Percentiles rank a stretch among this genome's conserved stretches.
Evolutionary conservation across 2,797 vertebrate genomes (phyloP).

Genomic region (Coranthus polyacanthus): DNA sequence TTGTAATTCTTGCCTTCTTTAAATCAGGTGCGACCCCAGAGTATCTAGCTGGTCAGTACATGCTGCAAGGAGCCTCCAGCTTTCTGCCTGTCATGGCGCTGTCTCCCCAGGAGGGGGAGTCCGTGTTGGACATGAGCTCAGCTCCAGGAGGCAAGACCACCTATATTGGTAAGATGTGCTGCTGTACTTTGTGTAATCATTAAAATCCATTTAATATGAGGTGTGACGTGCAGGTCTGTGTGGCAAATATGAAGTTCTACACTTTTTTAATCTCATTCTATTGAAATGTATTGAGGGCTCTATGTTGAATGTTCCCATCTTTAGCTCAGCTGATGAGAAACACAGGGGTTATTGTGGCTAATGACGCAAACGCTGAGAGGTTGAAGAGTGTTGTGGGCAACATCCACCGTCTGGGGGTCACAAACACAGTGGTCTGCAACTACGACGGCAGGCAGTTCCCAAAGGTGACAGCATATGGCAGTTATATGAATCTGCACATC

Average conservation of each 20-base stretch:
- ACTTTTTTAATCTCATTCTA: no score
- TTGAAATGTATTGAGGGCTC: not conserved
- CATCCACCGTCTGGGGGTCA: slow-evolving; percentile 95
- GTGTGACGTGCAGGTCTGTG: no score
- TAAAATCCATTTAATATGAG: no score
- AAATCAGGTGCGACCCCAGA: slow-evolving; percentile 94
- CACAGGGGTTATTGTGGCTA: slow-evolving; percentile 94
- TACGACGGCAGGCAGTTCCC: slow-evolving; percentile 96
- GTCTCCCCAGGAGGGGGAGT: slow-evolving; percentile 95
- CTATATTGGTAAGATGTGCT: slow-evolving; percentile 89
- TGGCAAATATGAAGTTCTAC: no score
- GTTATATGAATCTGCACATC: not conserved
- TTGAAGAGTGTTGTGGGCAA: slow-evolving; percentile 96
- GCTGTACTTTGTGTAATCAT: no score
- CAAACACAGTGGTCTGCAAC: slow-evolving; percentile 92
- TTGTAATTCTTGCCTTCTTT: slow-evolving; percentile 5
- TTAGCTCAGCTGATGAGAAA: slow-evolving; percentile 98
- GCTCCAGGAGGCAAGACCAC: slow-evolving; percentile 98
- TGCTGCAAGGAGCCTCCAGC: slow-evolving; percentile 97
- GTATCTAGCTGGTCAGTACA: slow-evolving; percentile 97
- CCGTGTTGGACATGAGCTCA: slow-evolving; percentile 96
- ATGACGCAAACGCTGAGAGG: slow-evolving; percentile 91
- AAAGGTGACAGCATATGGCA: slow-evolving; percentile 84
- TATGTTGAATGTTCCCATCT: slow-evolving; percentile 17
- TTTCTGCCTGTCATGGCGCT: slow-evolving; percentile 96